Percentiles rank a stretch among this genome's conserved stretches.
Conservation (phyloP, 2,113 vertebrate genomes). For the Alaudala cheleensis region DNA sequence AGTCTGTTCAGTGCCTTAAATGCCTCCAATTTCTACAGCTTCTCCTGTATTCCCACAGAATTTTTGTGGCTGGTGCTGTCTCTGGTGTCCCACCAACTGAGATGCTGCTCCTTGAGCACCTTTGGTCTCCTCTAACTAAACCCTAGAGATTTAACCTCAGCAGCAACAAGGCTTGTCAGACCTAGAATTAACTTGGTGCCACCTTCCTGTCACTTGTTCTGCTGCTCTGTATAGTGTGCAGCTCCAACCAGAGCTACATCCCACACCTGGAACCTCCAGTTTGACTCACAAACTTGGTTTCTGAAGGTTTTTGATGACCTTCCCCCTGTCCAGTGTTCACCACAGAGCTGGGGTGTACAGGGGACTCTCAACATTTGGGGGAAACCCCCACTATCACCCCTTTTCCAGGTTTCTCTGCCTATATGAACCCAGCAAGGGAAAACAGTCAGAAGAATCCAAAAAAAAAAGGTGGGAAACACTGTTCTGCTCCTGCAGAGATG, state of each 20-base stretch:
- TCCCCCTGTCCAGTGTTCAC: neutral
- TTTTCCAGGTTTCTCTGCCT: neutral
- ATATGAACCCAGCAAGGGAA: neutral
- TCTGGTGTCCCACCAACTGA: neutral
- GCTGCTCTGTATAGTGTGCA: neutral
- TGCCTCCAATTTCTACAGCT: neutral
- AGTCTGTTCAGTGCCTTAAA: neutral
- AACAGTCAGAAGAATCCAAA: neutral
- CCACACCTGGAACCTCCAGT: neutral
- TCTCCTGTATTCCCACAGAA: neutral
- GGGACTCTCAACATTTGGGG: neutral
- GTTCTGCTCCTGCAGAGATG: neutral
- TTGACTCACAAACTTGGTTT: neutral
- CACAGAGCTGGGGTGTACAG: neutral
- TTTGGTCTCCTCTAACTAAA: neutral
- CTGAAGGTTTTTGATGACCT: neutral
- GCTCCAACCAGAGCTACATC: neutral
- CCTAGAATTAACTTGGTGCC: neutral
- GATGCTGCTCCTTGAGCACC: neutral
- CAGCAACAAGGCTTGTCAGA: neutral
- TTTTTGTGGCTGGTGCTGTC: neutral
- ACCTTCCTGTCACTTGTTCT: rapidly evolving
- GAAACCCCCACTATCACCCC: neutral
- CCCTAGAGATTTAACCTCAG: neutral
- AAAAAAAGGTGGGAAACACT: neutral